These are phyloP conservation scores for Ceryle rudis DNA, from an alignment of 2,797 vertebrate species.

Conservation along the genomic window DNA sequence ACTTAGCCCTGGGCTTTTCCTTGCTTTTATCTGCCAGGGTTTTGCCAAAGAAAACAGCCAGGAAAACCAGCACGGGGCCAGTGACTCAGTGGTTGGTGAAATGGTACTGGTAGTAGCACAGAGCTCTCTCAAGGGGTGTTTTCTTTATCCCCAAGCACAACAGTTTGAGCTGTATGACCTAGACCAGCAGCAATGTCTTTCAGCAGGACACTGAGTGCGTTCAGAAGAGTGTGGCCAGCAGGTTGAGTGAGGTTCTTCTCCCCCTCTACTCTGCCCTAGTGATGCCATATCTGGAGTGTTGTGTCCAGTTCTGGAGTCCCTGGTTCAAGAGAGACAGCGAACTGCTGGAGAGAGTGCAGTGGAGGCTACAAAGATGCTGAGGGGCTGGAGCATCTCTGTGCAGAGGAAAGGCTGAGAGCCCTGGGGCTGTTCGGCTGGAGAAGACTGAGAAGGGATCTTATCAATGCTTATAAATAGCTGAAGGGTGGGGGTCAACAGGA, in stretches of 20 bases:
- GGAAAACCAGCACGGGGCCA: fast-evolving
- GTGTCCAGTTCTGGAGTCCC: background rate
- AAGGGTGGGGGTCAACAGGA: background rate
- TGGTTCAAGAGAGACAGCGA: background rate
- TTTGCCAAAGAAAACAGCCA: background rate
- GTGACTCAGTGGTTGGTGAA: background rate
- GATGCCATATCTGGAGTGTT: background rate
- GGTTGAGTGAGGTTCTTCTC: too few relatives aligned
- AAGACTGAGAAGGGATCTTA: background rate
- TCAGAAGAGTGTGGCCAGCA: too few relatives aligned
- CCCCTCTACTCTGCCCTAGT: background rate
- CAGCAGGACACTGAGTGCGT: too few relatives aligned
- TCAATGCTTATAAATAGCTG: background rate
- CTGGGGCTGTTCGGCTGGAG: background rate
- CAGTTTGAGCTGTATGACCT: background rate
- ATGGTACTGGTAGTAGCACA: background rate
- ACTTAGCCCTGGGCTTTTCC: background rate
- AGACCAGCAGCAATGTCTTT: background rate
- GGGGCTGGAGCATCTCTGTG: background rate
- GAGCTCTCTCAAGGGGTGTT: fast-evolving
- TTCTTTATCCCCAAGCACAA: background rate
- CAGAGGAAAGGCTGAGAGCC: background rate
- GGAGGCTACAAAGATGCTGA: background rate
- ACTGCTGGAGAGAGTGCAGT: background rate
- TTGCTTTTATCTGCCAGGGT: background rate